Conservation (phyloP, 2,797 vertebrate genomes). For the Myotis daubentonii region DNA sequence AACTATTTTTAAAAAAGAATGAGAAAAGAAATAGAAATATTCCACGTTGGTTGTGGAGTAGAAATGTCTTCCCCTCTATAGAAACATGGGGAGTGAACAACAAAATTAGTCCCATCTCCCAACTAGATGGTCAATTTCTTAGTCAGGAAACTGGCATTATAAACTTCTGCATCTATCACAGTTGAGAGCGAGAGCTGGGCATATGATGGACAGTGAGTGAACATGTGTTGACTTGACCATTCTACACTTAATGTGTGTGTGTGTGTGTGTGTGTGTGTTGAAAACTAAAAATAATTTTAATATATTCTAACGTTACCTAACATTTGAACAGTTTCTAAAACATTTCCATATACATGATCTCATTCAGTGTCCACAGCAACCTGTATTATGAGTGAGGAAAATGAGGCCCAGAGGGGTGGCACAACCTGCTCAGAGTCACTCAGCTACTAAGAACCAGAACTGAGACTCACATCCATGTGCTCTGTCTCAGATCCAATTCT, state of each 20-base stretch:
- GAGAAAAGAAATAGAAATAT: not conserved
- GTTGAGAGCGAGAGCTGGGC: not conserved
- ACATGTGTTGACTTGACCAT: not conserved
- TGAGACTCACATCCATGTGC: not conserved
- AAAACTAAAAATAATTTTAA: conserved; percentile 56
- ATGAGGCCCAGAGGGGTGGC: not conserved
- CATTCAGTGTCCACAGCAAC: not conserved
- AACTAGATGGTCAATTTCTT: not conserved
- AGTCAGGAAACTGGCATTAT: not conserved
- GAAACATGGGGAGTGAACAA: not conserved
- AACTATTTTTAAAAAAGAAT: not conserved
- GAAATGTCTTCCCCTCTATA: not conserved
- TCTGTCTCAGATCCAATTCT: not conserved
- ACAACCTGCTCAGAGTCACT: conserved; percentile 9
- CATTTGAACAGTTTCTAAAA: conserved; percentile 35
- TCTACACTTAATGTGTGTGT: not conserved
- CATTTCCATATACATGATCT: not conserved
- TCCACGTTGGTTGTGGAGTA: not conserved
- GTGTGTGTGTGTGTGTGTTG: not conserved
- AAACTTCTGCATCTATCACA: conserved; percentile 12
- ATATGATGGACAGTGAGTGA: not conserved
- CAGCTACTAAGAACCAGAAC: not conserved
- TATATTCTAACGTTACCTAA: conserved; percentile 1
- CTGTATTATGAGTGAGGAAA: not conserved
- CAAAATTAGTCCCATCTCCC: not conserved